Conservation (phyloP, 2,888 invertebrate genomes). For the Melinaea menophilus region DNA sequence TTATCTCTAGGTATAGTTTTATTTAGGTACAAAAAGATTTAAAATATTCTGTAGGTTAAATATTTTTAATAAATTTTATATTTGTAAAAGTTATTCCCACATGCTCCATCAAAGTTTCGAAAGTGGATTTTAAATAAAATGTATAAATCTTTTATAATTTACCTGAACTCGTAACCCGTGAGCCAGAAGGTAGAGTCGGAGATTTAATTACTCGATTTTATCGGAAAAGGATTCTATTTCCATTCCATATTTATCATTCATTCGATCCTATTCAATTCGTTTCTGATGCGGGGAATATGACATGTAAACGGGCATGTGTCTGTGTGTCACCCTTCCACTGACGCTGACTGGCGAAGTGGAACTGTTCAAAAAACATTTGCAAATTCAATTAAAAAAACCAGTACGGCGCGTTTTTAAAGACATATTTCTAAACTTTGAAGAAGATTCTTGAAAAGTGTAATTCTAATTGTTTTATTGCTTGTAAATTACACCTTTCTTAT, state of each 20-base stretch:
- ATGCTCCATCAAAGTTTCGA: no score
- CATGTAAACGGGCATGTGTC: slow-evolving; percentile 30
- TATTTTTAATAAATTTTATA: no score
- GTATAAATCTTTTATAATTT: no score
- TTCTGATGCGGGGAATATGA: slow-evolving; percentile 24
- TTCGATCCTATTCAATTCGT: slow-evolving; percentile 13
- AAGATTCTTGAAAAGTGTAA: not conserved
- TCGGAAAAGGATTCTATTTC: slow-evolving; percentile 1
- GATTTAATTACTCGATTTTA: slow-evolving; percentile 5
- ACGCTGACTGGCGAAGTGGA: slow-evolving; percentile 18
- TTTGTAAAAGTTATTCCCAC: no score
- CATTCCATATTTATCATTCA: slow-evolving; percentile 8
- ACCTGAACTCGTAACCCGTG: no score
- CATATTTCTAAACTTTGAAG: not conserved
- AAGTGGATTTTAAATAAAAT: no score
- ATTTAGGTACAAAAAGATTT: no score
- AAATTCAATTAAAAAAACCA: slow-evolving; percentile 13
- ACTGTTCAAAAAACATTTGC: slow-evolving; percentile 22
- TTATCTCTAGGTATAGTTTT: no score
- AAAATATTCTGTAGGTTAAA: no score
- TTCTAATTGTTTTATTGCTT: no score
- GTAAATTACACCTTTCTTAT: no score
- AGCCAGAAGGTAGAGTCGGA: not conserved
- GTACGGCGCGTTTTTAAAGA: not conserved
- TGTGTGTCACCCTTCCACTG: slow-evolving; percentile 18